Evolutionary conservation across 2,113 vertebrate species (phyloP).

Genomic region (Sinosuthora webbiana): DNA sequence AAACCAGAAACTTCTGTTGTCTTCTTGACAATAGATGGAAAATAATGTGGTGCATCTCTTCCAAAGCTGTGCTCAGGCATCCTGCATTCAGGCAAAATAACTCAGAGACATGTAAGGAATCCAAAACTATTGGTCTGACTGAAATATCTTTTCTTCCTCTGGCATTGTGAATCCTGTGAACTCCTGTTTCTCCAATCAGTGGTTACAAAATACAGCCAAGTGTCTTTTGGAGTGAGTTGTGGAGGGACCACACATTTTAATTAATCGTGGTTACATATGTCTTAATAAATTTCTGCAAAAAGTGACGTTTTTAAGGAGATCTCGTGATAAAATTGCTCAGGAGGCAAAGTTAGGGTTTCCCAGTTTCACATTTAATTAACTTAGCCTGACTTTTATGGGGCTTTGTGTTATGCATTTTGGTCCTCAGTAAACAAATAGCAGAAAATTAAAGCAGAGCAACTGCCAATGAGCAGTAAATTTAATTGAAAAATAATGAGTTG

Average conservation of each 20-base stretch:
- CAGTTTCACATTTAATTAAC: slow-evolving; percentile 76
- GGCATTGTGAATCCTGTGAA: not conserved
- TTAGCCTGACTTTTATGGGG: slow-evolving; percentile 75
- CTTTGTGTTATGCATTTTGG: slow-evolving; percentile 71
- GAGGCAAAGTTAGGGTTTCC: slow-evolving; percentile 70
- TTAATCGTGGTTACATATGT: slow-evolving; percentile 55
- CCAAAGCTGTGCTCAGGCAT: not conserved
- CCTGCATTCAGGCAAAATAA: not conserved
- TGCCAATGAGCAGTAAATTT: slow-evolving; percentile 76
- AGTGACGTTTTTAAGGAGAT: slow-evolving; percentile 66
- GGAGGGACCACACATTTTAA: slow-evolving; percentile 2
- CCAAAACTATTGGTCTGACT: not conserved
- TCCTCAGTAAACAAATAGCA: slow-evolving; percentile 76
- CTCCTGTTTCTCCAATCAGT: not conserved
- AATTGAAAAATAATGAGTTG: slow-evolving; percentile 81
- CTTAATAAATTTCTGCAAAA: slow-evolving; percentile 66
- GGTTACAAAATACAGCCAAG: not conserved
- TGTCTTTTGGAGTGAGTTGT: not conserved
- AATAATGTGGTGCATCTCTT: not conserved
- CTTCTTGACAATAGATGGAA: not conserved
- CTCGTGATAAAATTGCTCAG: slow-evolving; percentile 66
- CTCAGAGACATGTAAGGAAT: not conserved
- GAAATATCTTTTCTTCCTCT: not conserved
- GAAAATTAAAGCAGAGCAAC: slow-evolving; percentile 76
- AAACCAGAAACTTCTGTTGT: not conserved